These are phyloP conservation scores for Leptocoma aspasia DNA, from an alignment of 2,113 vertebrate species.

Conservation along the genomic window DNA sequence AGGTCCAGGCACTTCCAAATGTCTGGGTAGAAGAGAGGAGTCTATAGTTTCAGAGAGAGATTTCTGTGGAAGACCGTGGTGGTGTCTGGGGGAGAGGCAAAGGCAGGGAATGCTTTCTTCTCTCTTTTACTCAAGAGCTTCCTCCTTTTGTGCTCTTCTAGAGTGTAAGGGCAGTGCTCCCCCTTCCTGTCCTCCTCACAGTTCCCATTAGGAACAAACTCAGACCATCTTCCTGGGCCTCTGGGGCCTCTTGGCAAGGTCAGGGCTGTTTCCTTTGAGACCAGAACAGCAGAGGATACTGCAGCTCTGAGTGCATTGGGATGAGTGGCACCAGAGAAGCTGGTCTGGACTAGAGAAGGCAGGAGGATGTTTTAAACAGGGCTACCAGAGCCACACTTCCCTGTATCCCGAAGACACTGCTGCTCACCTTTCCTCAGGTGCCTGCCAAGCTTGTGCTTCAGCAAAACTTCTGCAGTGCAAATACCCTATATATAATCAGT, in stretches of 20 bases:
- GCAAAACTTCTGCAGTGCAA: neutral
- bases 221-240: neutral
- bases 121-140: neutral
- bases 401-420: fast-evolving
- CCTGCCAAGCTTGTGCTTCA: neutral
- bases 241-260: neutral
- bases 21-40: neutral
- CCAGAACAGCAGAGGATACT: neutral
- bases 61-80: neutral
- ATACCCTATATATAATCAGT: neutral
- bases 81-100: neutral
- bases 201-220: neutral
- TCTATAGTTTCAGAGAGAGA: neutral
- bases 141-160: neutral
- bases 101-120: neutral
- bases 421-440: neutral
- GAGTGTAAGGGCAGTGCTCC: neutral
- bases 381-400: neutral
- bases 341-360: neutral
- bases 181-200: neutral
- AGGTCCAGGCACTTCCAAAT: neutral
- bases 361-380: neutral
- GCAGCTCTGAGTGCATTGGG: fast-evolving
- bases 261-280: neutral
- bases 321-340: neutral